Evolutionary conservation across 2,888 invertebrate genomes (phyloP).

Genomic region (Amorpha juglandis): DNA sequence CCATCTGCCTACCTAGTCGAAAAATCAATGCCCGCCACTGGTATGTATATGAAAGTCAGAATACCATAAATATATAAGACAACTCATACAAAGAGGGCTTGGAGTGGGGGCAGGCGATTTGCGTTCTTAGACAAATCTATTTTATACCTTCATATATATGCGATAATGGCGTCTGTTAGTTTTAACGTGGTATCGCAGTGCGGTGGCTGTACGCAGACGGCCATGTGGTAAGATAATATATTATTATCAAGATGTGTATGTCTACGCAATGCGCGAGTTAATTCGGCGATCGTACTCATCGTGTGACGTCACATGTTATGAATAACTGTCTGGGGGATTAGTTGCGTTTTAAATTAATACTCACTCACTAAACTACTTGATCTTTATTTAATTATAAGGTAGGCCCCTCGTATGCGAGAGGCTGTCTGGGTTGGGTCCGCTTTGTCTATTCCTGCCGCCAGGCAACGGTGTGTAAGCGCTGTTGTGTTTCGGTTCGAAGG

Average conservation of each 20-base stretch:
- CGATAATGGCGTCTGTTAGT: conserved; percentile 6
- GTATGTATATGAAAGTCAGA: background rate
- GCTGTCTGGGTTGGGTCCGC: no score
- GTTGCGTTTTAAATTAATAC: background rate
- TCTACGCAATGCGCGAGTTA: conserved; percentile 8
- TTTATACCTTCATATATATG: background rate
- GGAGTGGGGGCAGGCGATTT: background rate
- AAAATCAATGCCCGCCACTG: no score
- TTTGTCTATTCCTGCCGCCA: no score
- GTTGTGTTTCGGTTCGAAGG: no score
- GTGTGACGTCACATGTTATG: conserved; percentile 16
- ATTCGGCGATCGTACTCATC: conserved; percentile 10
- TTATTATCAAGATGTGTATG: conserved; percentile 4
- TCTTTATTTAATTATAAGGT: no score
- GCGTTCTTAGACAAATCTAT: background rate
- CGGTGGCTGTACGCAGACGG: conserved; percentile 5
- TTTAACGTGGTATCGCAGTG: background rate
- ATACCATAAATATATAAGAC: background rate
- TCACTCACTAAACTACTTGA: background rate
- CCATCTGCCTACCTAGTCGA: no score
- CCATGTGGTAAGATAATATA: conserved; percentile 15
- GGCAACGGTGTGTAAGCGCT: no score
- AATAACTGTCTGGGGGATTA: conserved; percentile 20
- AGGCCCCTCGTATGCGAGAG: no score
- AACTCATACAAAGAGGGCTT: background rate